phyloP scores from a whole-genome alignment of 1,140 invertebrate genomes.

The Euglossa dilemma region DNA sequence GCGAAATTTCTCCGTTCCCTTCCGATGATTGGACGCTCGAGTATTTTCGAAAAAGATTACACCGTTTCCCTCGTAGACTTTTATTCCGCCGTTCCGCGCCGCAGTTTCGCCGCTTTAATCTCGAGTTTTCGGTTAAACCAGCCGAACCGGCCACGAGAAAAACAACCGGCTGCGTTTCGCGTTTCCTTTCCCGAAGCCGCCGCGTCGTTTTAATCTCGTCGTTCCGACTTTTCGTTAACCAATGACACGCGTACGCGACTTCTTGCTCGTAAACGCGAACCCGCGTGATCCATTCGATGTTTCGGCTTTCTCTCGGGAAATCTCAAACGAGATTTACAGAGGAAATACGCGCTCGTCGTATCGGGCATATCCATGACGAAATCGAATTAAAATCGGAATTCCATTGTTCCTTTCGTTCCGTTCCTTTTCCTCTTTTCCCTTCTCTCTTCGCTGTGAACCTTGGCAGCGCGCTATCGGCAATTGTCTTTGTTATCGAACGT shows the following conservation, averaged over 20 bases:
- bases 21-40: background rate
- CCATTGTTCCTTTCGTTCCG: background rate
- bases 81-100: background rate
- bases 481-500: background rate
- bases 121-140: background rate
- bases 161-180: background rate
- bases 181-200: background rate
- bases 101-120: slow-evolving; percentile 5
- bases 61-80: background rate
- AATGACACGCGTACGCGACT: background rate
- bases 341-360: background rate
- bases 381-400: slow-evolving; percentile 6
- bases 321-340: background rate
- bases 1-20: background rate
- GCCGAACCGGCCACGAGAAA: background rate
- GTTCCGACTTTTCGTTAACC: background rate
- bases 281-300: background rate
- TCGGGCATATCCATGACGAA: background rate
- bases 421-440: background rate
- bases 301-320: background rate
- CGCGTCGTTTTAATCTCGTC: background rate
- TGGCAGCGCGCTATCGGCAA: background rate
- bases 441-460: background rate
- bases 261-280: background rate
- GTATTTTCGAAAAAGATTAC: slow-evolving; percentile 18